Percentiles rank a stretch among this genome's conserved stretches.
These are phyloP conservation scores for Scaptomyza flava DNA, from an alignment of 2,888 invertebrate species.

Conservation along the genomic window DNA sequence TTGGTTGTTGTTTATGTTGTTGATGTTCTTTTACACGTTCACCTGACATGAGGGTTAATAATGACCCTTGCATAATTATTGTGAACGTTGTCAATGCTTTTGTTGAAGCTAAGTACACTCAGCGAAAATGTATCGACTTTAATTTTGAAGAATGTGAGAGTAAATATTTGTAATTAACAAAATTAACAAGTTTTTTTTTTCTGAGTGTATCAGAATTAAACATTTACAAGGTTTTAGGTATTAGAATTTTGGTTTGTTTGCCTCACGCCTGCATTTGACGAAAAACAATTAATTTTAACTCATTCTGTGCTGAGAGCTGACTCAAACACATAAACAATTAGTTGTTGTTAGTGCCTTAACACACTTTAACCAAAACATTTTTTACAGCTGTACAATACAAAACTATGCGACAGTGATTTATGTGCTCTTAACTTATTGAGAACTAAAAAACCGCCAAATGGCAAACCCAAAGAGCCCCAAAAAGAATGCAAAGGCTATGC, in stretches of 20 bases:
- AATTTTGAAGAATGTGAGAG: background rate
- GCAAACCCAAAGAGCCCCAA: constrained; percentile 13
- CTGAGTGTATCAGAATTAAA: background rate
- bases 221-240: constrained; percentile 4
- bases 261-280: constrained; percentile 64
- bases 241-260: constrained; percentile 21
- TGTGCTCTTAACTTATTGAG: constrained; percentile 54
- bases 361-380: constrained; percentile 26
- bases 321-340: constrained; percentile 41
- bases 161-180: background rate
- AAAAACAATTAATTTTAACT: constrained; percentile 68
- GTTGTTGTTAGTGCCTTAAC: constrained; percentile 32
- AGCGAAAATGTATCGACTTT: background rate
- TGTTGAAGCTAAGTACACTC: background rate
- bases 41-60: constrained; percentile 69
- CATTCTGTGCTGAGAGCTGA: constrained; percentile 52
- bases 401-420: constrained; percentile 58
- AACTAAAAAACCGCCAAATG: constrained; percentile 17
- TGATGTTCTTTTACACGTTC: constrained; percentile 23
- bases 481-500: constrained; percentile 52
- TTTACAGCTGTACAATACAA: constrained; percentile 11
- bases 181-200: too few relatives aligned
- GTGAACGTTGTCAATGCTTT: constrained; percentile 33
- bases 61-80: constrained; percentile 66
- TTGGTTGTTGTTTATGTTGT: constrained; percentile 17